Conservation (phyloP, 2,888 invertebrate species). For the Falcaria lacertinaria region DNA sequence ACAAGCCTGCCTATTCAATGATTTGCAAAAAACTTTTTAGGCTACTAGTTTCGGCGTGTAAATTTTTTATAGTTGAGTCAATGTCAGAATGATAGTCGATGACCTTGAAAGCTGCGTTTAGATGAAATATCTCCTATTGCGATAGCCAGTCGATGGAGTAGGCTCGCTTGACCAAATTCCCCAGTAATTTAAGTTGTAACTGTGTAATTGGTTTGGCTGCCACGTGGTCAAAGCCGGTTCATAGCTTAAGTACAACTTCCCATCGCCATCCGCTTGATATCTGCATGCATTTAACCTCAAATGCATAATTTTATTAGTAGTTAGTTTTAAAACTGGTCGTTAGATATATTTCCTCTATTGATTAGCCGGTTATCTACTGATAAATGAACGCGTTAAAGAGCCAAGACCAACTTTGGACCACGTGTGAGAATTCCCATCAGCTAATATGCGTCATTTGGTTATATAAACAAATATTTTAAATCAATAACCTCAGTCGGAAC, state of each 20-base stretch:
- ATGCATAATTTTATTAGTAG: constrained; percentile 10
- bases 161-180: not conserved
- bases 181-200: no score
- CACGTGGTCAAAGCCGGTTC: not conserved
- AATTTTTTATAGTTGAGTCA: not conserved
- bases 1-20: not conserved
- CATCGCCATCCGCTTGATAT: constrained; percentile 4
- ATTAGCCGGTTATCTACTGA: not conserved
- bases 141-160: not conserved
- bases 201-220: no score
- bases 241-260: not conserved
- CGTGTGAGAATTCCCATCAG: constrained; percentile 23
- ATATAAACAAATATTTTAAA: constrained; percentile 42
- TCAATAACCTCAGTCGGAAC: constrained; percentile 46
- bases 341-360: not conserved
- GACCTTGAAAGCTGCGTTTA: not conserved
- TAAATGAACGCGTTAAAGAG: not conserved
- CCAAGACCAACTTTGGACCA: constrained; percentile 9
- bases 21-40: not conserved
- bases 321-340: constrained; percentile 11
- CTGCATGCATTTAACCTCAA: constrained; percentile 16
- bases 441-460: constrained; percentile 27
- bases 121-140: not conserved
- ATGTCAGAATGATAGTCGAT: no score
- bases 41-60: not conserved